phyloP scores from a whole-genome alignment of 2,888 invertebrate genomes.

The Trilocha varians region DNA sequence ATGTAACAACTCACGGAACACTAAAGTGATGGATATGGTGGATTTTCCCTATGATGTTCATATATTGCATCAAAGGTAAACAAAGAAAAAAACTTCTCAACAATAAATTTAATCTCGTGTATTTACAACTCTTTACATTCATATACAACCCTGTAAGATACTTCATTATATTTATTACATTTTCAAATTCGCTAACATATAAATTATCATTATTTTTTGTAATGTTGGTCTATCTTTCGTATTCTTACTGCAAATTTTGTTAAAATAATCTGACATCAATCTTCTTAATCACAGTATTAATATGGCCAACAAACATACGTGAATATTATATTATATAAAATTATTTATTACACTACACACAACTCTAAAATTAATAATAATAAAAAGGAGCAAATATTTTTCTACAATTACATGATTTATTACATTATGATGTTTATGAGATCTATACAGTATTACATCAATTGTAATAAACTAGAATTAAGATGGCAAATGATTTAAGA shows the following conservation, averaged over 20 bases:
- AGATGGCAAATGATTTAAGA: not conserved
- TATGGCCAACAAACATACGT: not conserved
- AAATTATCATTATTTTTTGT: not conserved
- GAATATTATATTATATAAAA: not conserved
- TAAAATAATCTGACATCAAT: not conserved
- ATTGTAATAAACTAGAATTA: not conserved
- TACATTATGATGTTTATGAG: not conserved
- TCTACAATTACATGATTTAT: not conserved
- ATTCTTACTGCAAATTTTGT: too few relatives aligned
- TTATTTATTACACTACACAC: not conserved
- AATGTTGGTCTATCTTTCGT: too few relatives aligned
- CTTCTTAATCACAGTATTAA: not conserved
- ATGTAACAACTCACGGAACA: not conserved
- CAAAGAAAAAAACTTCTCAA: conserved; percentile 17
- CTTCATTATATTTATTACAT: not conserved
- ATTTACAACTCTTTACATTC: conserved; percentile 34
- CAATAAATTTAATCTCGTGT: conserved; percentile 49
- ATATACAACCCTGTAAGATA: conserved; percentile 51
- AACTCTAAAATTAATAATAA: not conserved
- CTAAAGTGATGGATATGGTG: too few relatives aligned
- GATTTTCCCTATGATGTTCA: too few relatives aligned
- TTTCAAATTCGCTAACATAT: not conserved
- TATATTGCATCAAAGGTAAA: conserved; percentile 7
- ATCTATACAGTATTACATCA: not conserved
- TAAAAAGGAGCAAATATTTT: not conserved